Evolutionary conservation across 2,888 invertebrate genomes (phyloP), one percentile per base, ranked within the genome.

Genomic region (Protonemura montana): DNA sequence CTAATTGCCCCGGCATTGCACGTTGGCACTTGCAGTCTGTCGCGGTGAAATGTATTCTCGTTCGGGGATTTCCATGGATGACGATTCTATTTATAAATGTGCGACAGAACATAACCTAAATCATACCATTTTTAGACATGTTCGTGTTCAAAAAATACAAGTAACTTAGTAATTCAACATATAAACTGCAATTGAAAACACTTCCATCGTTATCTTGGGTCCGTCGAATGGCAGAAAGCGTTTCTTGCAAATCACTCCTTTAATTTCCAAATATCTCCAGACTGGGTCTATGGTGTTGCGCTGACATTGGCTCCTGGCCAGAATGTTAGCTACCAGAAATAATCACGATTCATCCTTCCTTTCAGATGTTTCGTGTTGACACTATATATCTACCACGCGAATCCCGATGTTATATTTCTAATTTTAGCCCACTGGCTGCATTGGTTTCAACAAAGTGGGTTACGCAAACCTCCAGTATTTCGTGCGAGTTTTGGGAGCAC

Each of bases 291-390:
- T 10, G 35, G 10, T 13, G 13, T 82, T 83, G 76, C 59, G 76
- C 59, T 84, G 84, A 84, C 76, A 27, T 84, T 84, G 84, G 84
- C 27, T 10, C 7, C 59, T 1, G 3, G 59, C 59, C 59, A 59
- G 59, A 59, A 59, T 59, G 59, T 13, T 21, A 21, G 16, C 59
- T 2, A 59, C 35, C 59, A 59, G 59, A 59, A 59, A 59, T 59
- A 59, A 59, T 59, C 59, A 2, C 59, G 59, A 59, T 59, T 59
- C 59, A 59, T 59, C 59, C 59, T 59, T 59, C 59, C 59, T 59
- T 21, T 59, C 59, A 21, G 59, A 59, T 59, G 59, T 59, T 59
- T 59, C 59, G 59, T 59, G 59, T 59, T 59, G 59, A 59, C 59
- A 59, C 59, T 59, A 21, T 21, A n/a, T n/a, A n/a, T n/a, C n/a